Percentiles rank a stretch among this genome's conserved stretches.
Conservation (phyloP, 2,113 vertebrate genomes). For the Ia io region DNA sequence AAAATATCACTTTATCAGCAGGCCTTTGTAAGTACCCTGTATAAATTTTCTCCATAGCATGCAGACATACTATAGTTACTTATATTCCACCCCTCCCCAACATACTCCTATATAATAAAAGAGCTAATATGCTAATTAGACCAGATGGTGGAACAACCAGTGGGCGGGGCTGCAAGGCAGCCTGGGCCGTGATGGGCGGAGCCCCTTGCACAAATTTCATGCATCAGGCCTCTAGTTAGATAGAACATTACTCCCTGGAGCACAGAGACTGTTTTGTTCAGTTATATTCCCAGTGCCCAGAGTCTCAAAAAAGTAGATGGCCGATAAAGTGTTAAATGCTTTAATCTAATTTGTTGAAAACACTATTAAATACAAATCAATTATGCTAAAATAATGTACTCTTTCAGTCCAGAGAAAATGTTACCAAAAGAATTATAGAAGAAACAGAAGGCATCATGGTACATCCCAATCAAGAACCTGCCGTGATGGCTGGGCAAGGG, state of each 20-base stretch:
- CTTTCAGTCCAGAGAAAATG: conserved; percentile 76
- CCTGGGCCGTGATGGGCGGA: too few species aligned
- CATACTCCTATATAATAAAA: too few species aligned
- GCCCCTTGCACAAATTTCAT: too few species aligned
- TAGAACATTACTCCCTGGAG: not conserved
- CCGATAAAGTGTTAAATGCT: not conserved
- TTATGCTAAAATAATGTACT: conserved; percentile 8
- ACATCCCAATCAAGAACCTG: conserved; percentile 81
- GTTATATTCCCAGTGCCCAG: not conserved
- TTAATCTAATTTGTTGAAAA: not conserved
- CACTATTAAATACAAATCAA: not conserved
- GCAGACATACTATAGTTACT: not conserved
- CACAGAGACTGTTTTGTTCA: not conserved
- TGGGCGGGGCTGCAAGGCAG: too few species aligned
- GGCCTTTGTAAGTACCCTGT: not conserved
- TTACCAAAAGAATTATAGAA: conserved; percentile 63
- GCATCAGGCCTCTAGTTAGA: not conserved
- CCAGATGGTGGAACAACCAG: too few species aligned
- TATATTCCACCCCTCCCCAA: not conserved
- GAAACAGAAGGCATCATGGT: conserved; percentile 81
- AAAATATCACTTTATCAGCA: not conserved
- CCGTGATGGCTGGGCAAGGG: conserved; percentile 83
- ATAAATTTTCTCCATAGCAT: not conserved
- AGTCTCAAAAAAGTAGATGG: not conserved
- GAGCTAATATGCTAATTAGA: too few species aligned